These are phyloP conservation scores for Lepus americanus DNA, from an alignment of 2,113 vertebrate species.

Conservation along the genomic window DNA sequence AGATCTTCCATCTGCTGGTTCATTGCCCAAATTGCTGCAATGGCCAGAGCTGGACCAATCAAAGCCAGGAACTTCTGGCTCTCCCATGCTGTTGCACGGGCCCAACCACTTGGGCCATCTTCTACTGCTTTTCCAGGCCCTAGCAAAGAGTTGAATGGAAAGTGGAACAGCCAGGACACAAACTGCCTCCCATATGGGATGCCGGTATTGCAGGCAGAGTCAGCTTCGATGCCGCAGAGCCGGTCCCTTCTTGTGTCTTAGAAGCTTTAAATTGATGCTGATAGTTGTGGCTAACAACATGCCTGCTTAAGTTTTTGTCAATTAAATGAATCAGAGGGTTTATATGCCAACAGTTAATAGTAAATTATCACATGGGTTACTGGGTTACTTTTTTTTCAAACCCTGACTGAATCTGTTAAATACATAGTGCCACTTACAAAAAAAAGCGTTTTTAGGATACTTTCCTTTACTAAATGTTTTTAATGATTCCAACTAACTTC, in stretches of 20 bases:
- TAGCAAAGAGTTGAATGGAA: too few relatives aligned
- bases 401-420: neutral
- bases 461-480: neutral
- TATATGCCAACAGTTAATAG: neutral
- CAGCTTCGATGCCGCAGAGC: too few relatives aligned
- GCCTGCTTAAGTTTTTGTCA: constrained; percentile 13
- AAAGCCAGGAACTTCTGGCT: too few relatives aligned
- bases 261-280: constrained; percentile 10
- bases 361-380: neutral
- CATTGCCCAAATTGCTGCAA: too few relatives aligned
- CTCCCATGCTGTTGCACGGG: too few relatives aligned
- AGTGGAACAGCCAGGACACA: too few relatives aligned
- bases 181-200: too few relatives aligned
- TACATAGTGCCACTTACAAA: neutral
- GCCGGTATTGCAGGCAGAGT: too few relatives aligned
- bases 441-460: neutral
- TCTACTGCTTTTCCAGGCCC: too few relatives aligned
- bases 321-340: neutral
- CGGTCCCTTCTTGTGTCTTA: neutral
- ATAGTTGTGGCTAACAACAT: neutral
- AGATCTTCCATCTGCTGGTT: too few relatives aligned
- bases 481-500: neutral
- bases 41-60: too few relatives aligned
- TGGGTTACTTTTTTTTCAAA: neutral
- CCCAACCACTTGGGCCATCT: too few relatives aligned